A percentile compares a stretch with the other conserved stretches of the same genome.
phyloP scores from a whole-genome alignment of 2,888 invertebrate species.

The Dusona sp. region DNA sequence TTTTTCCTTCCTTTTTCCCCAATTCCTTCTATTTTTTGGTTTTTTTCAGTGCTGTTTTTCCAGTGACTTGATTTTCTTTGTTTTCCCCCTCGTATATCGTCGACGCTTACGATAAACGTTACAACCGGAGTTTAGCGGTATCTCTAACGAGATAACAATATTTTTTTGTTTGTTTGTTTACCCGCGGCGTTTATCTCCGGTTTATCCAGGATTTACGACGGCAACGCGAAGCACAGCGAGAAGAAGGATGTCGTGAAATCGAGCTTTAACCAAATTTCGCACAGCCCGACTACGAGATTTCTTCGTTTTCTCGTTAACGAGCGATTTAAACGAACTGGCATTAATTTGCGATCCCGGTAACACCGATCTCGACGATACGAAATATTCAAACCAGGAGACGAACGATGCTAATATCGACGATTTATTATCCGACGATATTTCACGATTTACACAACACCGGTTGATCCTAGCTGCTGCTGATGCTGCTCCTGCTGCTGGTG shows the following conservation, averaged over 20 bases:
- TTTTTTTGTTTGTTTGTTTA: neutral
- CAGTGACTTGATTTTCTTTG: neutral
- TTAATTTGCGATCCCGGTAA: neutral
- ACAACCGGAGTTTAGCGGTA: neutral
- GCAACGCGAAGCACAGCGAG: conserved; percentile 8
- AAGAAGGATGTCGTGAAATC: neutral
- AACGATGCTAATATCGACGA: conserved; percentile 1
- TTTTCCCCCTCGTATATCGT: neutral
- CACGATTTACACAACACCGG: conserved; percentile 67
- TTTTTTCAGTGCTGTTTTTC: neutral
- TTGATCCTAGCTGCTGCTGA: conserved; percentile 68
- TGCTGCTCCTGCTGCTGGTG: neutral
- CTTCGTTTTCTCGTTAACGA: conserved; percentile 14
- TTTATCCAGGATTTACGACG: conserved; percentile 1
- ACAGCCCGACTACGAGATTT: neutral
- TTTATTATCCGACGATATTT: conserved; percentile 14
- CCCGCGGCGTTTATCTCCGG: neutral
- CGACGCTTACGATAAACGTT: neutral
- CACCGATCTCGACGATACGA: conserved; percentile 48
- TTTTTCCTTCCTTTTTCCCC: conserved; percentile 30
- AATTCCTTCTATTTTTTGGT: neutral
- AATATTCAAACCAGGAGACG: neutral
- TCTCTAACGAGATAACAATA: neutral
- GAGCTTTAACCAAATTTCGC: neutral
- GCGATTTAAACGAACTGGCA: neutral